Conservation (phyloP, 2,888 invertebrate genomes). For the Clivina fossor region DNA sequence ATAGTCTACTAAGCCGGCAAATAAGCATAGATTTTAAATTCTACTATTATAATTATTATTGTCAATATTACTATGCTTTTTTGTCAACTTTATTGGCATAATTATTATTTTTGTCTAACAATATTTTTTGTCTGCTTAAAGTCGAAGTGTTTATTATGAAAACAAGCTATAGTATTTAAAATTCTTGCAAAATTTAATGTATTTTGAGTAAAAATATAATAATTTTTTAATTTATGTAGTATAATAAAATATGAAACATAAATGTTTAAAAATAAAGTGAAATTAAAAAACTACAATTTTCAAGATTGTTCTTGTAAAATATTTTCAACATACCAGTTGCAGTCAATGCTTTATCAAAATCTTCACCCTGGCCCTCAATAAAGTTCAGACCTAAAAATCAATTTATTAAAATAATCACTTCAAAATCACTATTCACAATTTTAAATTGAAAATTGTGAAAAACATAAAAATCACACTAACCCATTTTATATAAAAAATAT, state of each 20-base stretch:
- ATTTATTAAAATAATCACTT: constrained; percentile 37
- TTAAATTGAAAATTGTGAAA: not conserved
- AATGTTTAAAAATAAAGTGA: constrained; percentile 16
- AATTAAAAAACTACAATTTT: too few species aligned
- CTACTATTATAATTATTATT: too few species aligned
- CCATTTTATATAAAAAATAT: constrained; percentile 17
- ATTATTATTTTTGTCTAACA: too few species aligned
- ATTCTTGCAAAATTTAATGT: too few species aligned
- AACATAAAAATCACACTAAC: constrained; percentile 21
- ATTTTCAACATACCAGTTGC: constrained; percentile 61
- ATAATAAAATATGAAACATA: constrained; percentile 12
- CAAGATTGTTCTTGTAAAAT: too few species aligned
- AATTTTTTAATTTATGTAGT: not conserved
- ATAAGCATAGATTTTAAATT: too few species aligned
- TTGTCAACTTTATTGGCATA: too few species aligned
- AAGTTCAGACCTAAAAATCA: constrained; percentile 68
- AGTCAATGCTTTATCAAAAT: constrained; percentile 72
- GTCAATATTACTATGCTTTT: too few species aligned
- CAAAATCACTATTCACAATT: constrained; percentile 9
- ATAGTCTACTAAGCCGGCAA: too few species aligned
- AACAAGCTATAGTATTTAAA: too few species aligned
- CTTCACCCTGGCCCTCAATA: constrained; percentile 69
- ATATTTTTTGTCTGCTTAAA: too few species aligned
- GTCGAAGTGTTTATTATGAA: too few species aligned
- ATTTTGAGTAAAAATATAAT: constrained; percentile 1